Evolutionary conservation across 2,113 vertebrate species (phyloP).

Genomic region (Pseudorectes ferrugineus): DNA sequence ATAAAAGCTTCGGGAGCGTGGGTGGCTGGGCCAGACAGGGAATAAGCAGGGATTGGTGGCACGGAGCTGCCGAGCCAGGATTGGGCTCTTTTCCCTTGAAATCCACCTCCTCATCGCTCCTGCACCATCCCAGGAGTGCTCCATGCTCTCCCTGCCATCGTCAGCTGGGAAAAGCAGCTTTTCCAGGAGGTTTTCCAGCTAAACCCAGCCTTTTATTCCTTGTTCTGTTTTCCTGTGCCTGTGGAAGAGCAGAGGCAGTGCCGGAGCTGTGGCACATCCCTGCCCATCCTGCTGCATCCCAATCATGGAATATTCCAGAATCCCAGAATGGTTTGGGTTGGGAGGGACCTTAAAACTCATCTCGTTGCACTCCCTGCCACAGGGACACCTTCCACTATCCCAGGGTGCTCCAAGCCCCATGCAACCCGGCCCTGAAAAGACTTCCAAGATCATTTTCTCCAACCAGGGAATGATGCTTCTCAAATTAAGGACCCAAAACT

Average conservation of each 20-base stretch:
- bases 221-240: neutral
- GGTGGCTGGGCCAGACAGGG: constrained; percentile 20
- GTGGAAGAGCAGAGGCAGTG: neutral
- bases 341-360: neutral
- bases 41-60: neutral
- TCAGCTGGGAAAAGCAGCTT: neutral
- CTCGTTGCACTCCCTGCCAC: neutral
- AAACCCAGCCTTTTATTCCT: neutral
- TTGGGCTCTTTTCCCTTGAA: neutral
- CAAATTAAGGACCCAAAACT: neutral
- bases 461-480: neutral
- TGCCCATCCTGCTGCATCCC: neutral
- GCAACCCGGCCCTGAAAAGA: neutral
- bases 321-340: neutral
- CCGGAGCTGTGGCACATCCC: neutral
- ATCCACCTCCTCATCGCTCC: neutral
- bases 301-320: neutral
- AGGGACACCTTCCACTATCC: neutral
- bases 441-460: neutral
- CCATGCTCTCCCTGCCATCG: neutral
- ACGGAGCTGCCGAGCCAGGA: neutral
- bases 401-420: neutral
- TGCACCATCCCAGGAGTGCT: neutral
- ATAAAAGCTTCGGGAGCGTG: neutral
- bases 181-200: neutral